These are phyloP conservation scores for Eupeodes corollae DNA, from an alignment of 1,140 invertebrate species.

Conservation along the genomic window DNA sequence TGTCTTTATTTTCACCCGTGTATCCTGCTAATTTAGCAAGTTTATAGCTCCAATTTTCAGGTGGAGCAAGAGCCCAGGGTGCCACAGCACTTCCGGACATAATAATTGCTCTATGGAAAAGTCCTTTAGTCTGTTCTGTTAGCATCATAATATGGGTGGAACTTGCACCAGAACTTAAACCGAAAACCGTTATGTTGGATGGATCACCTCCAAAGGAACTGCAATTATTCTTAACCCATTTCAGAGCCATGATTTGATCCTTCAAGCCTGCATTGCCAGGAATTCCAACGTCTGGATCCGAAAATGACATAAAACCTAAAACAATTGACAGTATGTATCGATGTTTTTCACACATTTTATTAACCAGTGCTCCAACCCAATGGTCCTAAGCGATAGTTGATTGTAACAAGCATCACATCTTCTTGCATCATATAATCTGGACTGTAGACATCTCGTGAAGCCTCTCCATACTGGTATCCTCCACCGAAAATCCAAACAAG, in stretches of 20 bases:
- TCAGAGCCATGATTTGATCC: constrained; percentile 53
- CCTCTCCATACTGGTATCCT: constrained; percentile 44
- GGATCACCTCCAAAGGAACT: constrained; percentile 43
- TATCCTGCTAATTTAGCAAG: constrained; percentile 29
- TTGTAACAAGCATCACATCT: constrained; percentile 38
- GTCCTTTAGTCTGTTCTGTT: constrained; percentile 37
- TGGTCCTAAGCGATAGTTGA: constrained; percentile 39
- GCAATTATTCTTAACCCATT: constrained; percentile 52
- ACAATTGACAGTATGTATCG: constrained; percentile 16
- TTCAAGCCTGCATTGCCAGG: constrained; percentile 51
- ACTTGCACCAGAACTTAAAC: constrained; percentile 39
- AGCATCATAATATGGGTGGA: constrained; percentile 47
- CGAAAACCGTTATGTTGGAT: constrained; percentile 39
- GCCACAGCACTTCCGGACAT: constrained; percentile 35
- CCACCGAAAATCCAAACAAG: constrained; percentile 53
- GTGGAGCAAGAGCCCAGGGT: constrained; percentile 27
- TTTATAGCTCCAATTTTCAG: constrained; percentile 27
- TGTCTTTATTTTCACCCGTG: constrained; percentile 20
- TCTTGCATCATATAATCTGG: constrained; percentile 48
- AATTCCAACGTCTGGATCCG: constrained; percentile 34
- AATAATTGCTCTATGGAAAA: constrained; percentile 36
- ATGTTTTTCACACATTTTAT: background rate
- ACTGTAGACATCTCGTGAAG: constrained; percentile 33
- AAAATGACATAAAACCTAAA: constrained; percentile 29
- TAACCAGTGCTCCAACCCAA: constrained; percentile 26